These are phyloP conservation scores for Arctocebus calabarensis DNA, from an alignment of 2,797 vertebrate genomes.

Conservation along the genomic window DNA sequence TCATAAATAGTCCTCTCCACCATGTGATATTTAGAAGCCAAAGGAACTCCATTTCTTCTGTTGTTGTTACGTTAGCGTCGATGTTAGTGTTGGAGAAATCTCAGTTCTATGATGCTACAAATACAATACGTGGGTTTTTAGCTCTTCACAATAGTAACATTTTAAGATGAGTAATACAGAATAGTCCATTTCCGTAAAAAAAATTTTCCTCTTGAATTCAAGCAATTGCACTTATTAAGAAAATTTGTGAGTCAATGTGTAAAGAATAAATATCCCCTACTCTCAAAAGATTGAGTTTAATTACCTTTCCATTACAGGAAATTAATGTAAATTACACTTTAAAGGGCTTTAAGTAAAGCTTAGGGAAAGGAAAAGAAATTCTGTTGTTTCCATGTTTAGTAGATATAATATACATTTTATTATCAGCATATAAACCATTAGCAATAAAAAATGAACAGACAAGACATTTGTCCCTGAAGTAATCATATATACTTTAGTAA, in stretches of 20 bases:
- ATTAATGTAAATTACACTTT: conserved; percentile 52
- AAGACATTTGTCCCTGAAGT: conserved; percentile 27
- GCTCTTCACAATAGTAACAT: conserved; percentile 11
- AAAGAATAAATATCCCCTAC: conserved; percentile 54
- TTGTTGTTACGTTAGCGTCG: background rate
- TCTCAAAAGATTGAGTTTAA: conserved; percentile 41
- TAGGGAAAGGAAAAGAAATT: conserved; percentile 23
- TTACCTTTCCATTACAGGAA: conserved; percentile 15
- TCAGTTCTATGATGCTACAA: background rate
- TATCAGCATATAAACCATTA: conserved; percentile 44
- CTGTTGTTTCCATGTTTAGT: conserved; percentile 48
- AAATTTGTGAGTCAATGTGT: conserved; percentile 49
- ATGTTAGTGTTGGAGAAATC: background rate
- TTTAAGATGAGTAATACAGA: conserved; percentile 3
- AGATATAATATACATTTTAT: conserved; percentile 28
- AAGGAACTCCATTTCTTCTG: conserved; percentile 14
- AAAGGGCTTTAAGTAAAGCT: conserved; percentile 49
- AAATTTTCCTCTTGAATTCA: background rate
- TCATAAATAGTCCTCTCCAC: background rate
- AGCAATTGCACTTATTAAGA: conserved; percentile 30
- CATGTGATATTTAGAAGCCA: background rate
- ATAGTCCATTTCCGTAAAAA: background rate
- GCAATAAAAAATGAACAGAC: conserved; percentile 5
- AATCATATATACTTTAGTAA: conserved; percentile 28
- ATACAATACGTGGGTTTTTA: background rate